A percentile compares a stretch with the other conserved stretches of the same genome.
These are phyloP conservation scores for Mormyrus proboscirostris DNA, from an alignment of 2,797 vertebrate species.

Conservation along the genomic window DNA sequence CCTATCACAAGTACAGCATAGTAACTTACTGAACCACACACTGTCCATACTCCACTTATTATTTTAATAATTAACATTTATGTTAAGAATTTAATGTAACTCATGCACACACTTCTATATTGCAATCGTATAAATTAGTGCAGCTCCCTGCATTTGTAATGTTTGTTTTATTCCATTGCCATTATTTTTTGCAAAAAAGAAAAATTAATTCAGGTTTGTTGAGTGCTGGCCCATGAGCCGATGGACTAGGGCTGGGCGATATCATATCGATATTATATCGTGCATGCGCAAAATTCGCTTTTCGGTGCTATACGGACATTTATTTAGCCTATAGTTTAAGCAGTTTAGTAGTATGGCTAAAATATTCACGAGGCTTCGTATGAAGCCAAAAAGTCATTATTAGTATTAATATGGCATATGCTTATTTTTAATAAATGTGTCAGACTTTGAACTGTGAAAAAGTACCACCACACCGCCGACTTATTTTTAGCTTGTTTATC, in stretches of 20 bases:
- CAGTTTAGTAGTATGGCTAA: too few relatives aligned
- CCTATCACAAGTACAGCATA: background rate
- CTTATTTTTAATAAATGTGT: too few relatives aligned
- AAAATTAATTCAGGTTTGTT: background rate
- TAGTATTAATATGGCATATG: too few relatives aligned
- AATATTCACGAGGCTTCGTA: too few relatives aligned
- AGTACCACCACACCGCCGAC: too few relatives aligned
- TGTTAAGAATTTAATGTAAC: background rate
- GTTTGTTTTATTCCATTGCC: background rate
- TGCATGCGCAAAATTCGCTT: too few relatives aligned
- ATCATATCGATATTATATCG: too few relatives aligned
- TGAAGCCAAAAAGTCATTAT: too few relatives aligned
- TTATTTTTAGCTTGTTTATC: too few relatives aligned
- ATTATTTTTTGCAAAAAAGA: background rate
- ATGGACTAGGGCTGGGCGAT: background rate
- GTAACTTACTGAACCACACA: background rate
- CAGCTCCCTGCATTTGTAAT: background rate
- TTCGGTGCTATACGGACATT: too few relatives aligned
- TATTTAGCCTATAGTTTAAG: too few relatives aligned
- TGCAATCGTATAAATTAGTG: background rate
- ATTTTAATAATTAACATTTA: background rate
- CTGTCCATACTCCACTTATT: background rate
- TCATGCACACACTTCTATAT: background rate
- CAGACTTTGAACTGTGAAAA: too few relatives aligned
- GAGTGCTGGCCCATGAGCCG: background rate